phyloP scores from a whole-genome alignment of 2,797 vertebrate species.

The Falco columbarius region DNA sequence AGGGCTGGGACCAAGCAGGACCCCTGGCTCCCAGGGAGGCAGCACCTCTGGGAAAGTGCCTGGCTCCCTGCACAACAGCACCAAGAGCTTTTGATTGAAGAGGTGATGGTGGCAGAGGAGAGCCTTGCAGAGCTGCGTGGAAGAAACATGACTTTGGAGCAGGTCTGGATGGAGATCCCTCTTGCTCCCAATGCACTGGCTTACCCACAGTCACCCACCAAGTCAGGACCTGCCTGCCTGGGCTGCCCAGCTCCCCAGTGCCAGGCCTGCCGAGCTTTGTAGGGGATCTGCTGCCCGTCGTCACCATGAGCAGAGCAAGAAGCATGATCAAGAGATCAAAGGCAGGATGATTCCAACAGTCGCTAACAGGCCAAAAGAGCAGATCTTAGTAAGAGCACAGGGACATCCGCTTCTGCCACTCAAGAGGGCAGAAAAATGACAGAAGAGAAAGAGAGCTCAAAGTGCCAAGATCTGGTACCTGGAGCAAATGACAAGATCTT shows the following conservation, averaged over 20 bases:
- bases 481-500: not conserved
- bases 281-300: not conserved
- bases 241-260: not conserved
- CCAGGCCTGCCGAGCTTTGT: not conserved
- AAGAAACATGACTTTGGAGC: not conserved
- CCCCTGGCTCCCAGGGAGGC: not conserved
- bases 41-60: not conserved
- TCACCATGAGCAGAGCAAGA: accelerated
- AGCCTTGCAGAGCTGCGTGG: not conserved
- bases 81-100: not conserved
- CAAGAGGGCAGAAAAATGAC: not conserved
- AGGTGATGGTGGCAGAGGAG: not conserved
- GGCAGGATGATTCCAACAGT: not conserved
- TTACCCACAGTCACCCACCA: not conserved
- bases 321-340: not conserved
- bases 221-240: not conserved
- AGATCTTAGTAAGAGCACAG: not conserved
- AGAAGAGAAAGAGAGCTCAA: not conserved
- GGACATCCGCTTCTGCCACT: not conserved
- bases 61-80: not conserved
- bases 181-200: no score
- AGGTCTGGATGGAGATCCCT: not conserved
- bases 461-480: not conserved
- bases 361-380: not conserved
- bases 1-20: not conserved